Evolutionary conservation across 37 sponge, comb jelly and placozoan species (phyloP).

Genomic region (Aplysina aerophoba): DNA sequence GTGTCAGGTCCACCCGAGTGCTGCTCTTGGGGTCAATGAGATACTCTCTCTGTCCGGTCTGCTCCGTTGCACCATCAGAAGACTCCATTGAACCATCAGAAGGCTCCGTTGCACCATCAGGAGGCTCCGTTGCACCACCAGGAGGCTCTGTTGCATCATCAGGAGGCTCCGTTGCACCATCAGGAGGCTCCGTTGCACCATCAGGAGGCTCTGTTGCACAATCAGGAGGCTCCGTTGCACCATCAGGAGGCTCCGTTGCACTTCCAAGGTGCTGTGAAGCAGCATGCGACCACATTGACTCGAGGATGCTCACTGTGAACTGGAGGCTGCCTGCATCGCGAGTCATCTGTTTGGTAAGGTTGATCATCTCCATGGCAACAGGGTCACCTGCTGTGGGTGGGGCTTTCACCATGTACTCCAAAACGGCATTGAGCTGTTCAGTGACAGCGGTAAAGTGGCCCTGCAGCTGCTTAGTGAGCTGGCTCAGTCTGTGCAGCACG

Average conservation of each 20-base stretch:
- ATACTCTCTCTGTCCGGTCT: too few relatives aligned
- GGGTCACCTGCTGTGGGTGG: background rate
- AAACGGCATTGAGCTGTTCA: background rate
- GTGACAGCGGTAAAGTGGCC: too few relatives aligned
- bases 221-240: background rate
- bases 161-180: too few relatives aligned
- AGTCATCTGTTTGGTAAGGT: background rate
- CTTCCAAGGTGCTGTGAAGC: background rate
- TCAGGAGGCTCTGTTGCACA: too few relatives aligned
- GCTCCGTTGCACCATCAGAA: too few relatives aligned
- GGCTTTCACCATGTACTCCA: background rate
- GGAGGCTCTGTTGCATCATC: too few relatives aligned
- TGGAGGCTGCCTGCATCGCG: background rate
- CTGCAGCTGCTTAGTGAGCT: slow-evolving; percentile 44
- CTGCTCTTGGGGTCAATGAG: too few relatives aligned
- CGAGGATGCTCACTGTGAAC: slow-evolving; percentile 21
- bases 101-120: too few relatives aligned
- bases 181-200: background rate
- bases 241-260: background rate
- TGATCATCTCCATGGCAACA: background rate
- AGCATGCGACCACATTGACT: background rate
- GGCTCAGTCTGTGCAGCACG: slow-evolving; percentile 14
- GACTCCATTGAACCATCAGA: too few relatives aligned
- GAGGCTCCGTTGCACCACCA: too few relatives aligned
- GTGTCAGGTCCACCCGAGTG: too few relatives aligned